Percentiles rank a stretch among this genome's conserved stretches.
These are phyloP conservation scores for Syrmaticus mikado DNA, from an alignment of 2,113 vertebrate species.

Conservation along the genomic window DNA sequence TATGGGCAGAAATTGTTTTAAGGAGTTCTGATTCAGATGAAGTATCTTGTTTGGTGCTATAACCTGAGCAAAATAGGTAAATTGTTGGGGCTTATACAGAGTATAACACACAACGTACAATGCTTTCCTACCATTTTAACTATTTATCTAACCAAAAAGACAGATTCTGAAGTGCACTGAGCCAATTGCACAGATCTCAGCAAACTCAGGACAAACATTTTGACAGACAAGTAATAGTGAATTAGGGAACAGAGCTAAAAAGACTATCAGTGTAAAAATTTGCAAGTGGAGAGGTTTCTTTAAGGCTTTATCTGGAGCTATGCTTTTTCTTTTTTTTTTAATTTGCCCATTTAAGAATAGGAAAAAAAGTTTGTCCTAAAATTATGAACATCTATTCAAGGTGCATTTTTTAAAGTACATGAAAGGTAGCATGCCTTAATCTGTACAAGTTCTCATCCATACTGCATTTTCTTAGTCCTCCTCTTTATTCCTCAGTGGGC, in stretches of 20 bases:
- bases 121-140: slow-evolving; percentile 1
- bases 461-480: not conserved
- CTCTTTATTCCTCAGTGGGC: slow-evolving; percentile 26
- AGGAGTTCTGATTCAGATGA: not conserved
- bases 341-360: not conserved
- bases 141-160: not conserved
- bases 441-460: not conserved
- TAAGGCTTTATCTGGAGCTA: not conserved
- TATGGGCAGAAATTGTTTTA: not conserved
- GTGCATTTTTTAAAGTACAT: not conserved
- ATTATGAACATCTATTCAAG: not conserved
- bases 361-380: not conserved
- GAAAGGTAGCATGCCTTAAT: not conserved
- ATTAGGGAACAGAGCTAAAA: not conserved
- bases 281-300: not conserved
- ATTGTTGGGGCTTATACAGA: not conserved
- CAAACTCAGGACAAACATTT: not conserved
- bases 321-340: not conserved
- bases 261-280: not conserved
- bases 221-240: not conserved
- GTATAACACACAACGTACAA: not conserved
- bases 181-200: not conserved
- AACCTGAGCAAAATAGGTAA: not conserved
- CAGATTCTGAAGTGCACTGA: not conserved
- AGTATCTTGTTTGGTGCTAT: not conserved